These are phyloP conservation scores for Phodopus roborovskii DNA, from an alignment of 2,113 vertebrate species.

Conservation along the genomic window DNA sequence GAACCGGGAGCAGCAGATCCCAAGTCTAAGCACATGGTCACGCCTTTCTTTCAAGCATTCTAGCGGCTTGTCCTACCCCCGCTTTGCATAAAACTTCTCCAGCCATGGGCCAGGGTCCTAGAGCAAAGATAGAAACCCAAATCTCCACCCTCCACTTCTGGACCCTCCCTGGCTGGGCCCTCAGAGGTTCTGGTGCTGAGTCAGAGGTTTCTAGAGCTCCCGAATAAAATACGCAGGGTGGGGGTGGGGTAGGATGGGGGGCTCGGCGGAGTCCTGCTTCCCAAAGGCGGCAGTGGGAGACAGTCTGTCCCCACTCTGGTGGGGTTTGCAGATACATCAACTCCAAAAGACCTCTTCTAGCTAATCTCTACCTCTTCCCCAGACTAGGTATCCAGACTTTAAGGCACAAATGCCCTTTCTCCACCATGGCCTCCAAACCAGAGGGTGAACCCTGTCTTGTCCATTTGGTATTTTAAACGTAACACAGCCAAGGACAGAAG, in stretches of 20 bases:
- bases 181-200: constrained; percentile 57
- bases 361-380: not conserved
- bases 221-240: not conserved
- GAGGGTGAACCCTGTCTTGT: not conserved
- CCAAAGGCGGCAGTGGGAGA: not conserved
- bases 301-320: not conserved
- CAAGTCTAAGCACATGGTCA: not conserved
- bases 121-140: not conserved
- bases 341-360: not conserved
- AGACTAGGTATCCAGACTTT: not conserved
- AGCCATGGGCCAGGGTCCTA: not conserved
- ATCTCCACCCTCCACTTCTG: not conserved
- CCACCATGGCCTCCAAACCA: not conserved
- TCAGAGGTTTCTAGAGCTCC: constrained; percentile 60
- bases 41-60: not conserved
- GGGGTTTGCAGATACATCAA: not conserved
- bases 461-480: constrained; percentile 34
- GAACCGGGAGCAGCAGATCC: not conserved
- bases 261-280: not conserved
- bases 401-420: not conserved
- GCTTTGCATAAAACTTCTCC: not conserved
- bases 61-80: not conserved
- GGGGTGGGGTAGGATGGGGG: not conserved
- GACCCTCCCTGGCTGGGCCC: not conserved
- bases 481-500: constrained; percentile 52